Evolutionary conservation across 2,113 vertebrate species (phyloP).

Genomic region (Ciconia maguari): DNA sequence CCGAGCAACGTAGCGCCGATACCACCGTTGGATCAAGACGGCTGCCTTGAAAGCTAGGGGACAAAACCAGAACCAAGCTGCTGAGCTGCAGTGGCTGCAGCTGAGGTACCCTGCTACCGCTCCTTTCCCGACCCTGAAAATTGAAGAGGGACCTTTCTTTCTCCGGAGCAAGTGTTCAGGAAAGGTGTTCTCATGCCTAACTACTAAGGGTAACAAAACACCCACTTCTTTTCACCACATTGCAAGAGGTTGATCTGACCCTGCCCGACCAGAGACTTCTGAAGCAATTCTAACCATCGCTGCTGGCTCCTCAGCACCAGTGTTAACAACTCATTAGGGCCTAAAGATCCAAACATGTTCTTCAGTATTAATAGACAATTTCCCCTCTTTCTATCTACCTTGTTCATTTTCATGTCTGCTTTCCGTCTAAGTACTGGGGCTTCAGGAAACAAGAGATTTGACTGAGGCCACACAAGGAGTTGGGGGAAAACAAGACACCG

Average conservation of each 20-base stretch:
- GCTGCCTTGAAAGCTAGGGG: conserved; percentile 85
- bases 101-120: neutral
- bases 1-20: conserved; percentile 83
- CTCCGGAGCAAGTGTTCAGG: neutral
- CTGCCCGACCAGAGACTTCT: neutral
- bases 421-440: neutral
- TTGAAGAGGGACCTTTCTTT: neutral
- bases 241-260: neutral
- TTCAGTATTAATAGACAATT: neutral
- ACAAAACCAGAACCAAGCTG: neutral
- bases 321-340: fast-evolving
- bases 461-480: neutral
- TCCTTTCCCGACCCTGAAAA: neutral
- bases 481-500: neutral
- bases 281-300: neutral
- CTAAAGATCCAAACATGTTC: neutral
- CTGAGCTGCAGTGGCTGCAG: neutral
- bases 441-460: neutral
- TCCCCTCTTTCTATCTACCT: neutral
- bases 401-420: neutral
- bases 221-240: neutral
- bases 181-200: neutral
- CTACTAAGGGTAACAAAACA: neutral
- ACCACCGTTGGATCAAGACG: conserved; percentile 91
- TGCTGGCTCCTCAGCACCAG: neutral